Conservation (phyloP, 2,888 invertebrate species). For the Monopis laevigella region DNA sequence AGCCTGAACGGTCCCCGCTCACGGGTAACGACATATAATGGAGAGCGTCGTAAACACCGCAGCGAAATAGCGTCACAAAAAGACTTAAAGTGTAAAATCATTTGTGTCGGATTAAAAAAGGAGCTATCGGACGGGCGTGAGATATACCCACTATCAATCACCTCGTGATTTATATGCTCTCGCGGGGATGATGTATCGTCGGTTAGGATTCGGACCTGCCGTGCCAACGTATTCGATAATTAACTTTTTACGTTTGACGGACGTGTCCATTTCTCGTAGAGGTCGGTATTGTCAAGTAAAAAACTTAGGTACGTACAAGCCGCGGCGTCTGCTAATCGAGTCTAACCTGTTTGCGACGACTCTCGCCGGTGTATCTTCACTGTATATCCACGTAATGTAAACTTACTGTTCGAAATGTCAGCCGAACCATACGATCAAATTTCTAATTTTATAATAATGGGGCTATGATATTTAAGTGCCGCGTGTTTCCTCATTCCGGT, state of each 20-base stretch:
- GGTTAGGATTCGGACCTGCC: conserved; percentile 32
- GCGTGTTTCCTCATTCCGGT: conserved; percentile 4
- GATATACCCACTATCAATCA: conserved; percentile 64
- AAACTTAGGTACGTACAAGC: conserved; percentile 9
- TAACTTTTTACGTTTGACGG: conserved; percentile 64
- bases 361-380: conserved; percentile 6
- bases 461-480: too few relatives aligned
- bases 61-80: conserved; percentile 50
- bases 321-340: conserved; percentile 9
- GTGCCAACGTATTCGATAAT: conserved; percentile 54
- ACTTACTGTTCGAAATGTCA: too few relatives aligned
- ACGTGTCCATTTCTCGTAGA: conserved; percentile 41
- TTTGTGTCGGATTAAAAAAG: conserved; percentile 64
- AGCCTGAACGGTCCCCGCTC: too few relatives aligned
- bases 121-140: conserved; percentile 58
- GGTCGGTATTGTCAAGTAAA: conserved; percentile 11
- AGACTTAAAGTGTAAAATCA: conserved; percentile 55
- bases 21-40: conserved; percentile 8
- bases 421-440: conserved; percentile 2
- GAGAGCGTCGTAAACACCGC: conserved; percentile 36
- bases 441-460: conserved; percentile 7
- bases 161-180: conserved; percentile 58
- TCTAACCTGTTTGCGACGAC: conserved; percentile 7
- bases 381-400: conserved; percentile 6
- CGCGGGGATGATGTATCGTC: conserved; percentile 57